phyloP scores from a whole-genome alignment of 2,888 invertebrate species.

The Myathropa florea region DNA sequence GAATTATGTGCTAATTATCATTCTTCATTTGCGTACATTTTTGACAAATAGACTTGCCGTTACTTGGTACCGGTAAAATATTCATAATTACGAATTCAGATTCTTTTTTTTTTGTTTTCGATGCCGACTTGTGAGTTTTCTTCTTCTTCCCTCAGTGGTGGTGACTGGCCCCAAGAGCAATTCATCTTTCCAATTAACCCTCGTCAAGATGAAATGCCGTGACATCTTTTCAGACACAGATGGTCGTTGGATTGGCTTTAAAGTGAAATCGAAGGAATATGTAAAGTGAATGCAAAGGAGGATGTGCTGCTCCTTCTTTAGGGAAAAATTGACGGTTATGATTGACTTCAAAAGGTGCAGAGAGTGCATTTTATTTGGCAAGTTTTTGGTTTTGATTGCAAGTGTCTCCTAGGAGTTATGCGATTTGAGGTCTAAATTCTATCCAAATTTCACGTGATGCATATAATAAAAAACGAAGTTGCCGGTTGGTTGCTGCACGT shows the following conservation, averaged over 20 bases:
- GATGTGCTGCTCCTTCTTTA: too few species aligned
- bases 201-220: slow-evolving; percentile 33
- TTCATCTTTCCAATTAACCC: slow-evolving; percentile 34
- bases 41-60: slow-evolving; percentile 14
- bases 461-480: too few species aligned
- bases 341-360: too few species aligned
- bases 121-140: neutral
- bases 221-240: slow-evolving; percentile 24
- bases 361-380: too few species aligned
- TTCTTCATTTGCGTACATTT: neutral
- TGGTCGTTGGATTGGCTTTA: neutral
- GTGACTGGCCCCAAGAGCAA: neutral
- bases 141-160: neutral
- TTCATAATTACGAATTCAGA: slow-evolving; percentile 12
- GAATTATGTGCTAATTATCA: slow-evolving; percentile 21
- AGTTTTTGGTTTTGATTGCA: too few species aligned
- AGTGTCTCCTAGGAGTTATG: too few species aligned
- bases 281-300: neutral
- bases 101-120: neutral
- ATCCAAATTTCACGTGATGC: too few species aligned
- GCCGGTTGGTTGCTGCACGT: too few species aligned
- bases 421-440: too few species aligned
- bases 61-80: neutral
- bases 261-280: neutral
- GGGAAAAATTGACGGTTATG: too few species aligned